Conservation (phyloP, 64 coral and sea anemone genomes). For the Stylophora pistillata region DNA sequence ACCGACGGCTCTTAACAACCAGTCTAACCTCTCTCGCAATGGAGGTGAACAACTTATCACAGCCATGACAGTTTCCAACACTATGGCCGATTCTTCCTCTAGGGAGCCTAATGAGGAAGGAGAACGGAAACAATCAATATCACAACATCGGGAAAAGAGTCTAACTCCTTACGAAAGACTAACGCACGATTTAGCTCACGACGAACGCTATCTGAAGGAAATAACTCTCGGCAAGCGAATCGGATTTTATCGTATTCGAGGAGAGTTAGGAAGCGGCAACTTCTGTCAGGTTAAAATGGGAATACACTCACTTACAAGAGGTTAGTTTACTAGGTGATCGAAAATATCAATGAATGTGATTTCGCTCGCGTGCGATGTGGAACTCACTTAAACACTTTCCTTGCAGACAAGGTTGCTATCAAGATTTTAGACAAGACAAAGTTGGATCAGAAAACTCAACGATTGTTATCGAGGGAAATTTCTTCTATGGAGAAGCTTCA, state of each 20-base stretch:
- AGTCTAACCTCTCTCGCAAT: not conserved
- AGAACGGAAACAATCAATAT: constrained; percentile 44
- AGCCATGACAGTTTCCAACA: constrained; percentile 86
- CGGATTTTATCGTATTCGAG: constrained; percentile 96
- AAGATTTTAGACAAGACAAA: constrained; percentile 99
- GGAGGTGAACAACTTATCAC: constrained; percentile 3
- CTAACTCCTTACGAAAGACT: constrained; percentile 82
- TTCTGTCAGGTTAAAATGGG: constrained; percentile 99
- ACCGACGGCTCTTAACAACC: not conserved
- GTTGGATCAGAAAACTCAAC: constrained; percentile 94
- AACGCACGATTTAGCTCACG: constrained; percentile 76
- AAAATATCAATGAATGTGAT: not conserved
- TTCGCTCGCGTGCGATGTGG: not conserved
- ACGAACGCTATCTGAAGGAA: constrained; percentile 87
- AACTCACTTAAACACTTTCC: constrained; percentile 6
- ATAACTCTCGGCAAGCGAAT: constrained; percentile 96
- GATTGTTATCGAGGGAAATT: constrained; percentile 92
- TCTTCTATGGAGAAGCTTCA: constrained; percentile 98
- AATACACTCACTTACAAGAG: constrained; percentile 92
- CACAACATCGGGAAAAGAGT: constrained; percentile 64
- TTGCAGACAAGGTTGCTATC: constrained; percentile 97
- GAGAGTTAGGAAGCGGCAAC: constrained; percentile 93
- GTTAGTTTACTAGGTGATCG: constrained; percentile 29
- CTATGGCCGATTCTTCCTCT: constrained; percentile 71
- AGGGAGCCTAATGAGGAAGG: constrained; percentile 31